phyloP scores from a whole-genome alignment of 2,888 invertebrate species.

The Hirtodrosophila duncani region DNA sequence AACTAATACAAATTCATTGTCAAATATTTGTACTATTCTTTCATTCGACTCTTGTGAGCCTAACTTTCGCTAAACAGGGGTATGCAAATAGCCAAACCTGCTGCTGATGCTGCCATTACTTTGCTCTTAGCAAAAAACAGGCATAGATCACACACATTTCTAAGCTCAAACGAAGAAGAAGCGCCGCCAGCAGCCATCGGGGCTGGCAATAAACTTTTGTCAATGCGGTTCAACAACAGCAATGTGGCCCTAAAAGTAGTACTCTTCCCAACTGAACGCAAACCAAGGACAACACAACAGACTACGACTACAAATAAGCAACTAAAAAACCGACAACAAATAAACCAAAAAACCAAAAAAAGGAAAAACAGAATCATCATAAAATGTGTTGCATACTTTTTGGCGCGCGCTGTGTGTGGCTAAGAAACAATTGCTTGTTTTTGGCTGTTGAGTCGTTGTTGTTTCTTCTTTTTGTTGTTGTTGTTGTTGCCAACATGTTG shows the following conservation, averaged over 20 bases:
- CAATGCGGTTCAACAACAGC: conserved; percentile 49
- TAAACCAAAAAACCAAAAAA: conserved; percentile 4
- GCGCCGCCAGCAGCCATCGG: conserved; percentile 14
- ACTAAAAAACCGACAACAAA: conserved; percentile 5
- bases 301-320: neutral
- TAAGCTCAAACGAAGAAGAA: too few species aligned
- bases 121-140: conserved; percentile 41
- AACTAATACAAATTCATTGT: too few species aligned
- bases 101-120: neutral
- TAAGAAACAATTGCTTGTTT: conserved; percentile 54
- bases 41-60: too few species aligned
- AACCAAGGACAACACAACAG: conserved; percentile 48
- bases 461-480: conserved; percentile 33
- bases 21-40: too few species aligned
- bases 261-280: conserved; percentile 37
- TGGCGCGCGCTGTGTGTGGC: conserved; percentile 31
- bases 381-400: conserved; percentile 64
- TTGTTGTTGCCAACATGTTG: conserved; percentile 65
- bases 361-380: conserved; percentile 40
- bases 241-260: conserved; percentile 40
- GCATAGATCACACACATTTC: conserved; percentile 67
- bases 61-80: too few species aligned
- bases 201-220: conserved; percentile 53
- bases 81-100: too few species aligned
- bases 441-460: conserved; percentile 18